Evolutionary conservation across 2,888 invertebrate species (phyloP).

Genomic region (Agriotes lineatus): DNA sequence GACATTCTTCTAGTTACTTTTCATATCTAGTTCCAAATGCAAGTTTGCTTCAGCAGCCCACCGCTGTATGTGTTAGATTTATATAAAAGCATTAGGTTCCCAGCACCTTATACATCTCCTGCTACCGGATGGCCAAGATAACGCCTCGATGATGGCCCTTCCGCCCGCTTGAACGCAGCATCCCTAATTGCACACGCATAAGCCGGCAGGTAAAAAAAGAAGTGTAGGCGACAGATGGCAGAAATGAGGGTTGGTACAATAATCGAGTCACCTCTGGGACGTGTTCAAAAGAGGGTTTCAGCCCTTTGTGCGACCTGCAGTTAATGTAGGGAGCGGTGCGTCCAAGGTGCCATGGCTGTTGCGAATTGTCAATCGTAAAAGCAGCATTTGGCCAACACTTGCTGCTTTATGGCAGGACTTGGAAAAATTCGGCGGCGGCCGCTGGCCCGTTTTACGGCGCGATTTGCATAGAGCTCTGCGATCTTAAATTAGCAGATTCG

Average conservation of each 20-base stretch:
- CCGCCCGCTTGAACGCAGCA: slow-evolving; percentile 22
- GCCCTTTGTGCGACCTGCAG: slow-evolving; percentile 48
- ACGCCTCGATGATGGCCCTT: slow-evolving; percentile 23
- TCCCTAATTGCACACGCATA: slow-evolving; percentile 29
- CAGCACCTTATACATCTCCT: no score
- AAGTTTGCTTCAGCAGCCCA: no score
- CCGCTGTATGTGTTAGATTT: no score
- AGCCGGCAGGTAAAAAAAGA: slow-evolving; percentile 49
- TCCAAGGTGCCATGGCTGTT: slow-evolving; percentile 46
- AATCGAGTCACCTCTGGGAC: slow-evolving; percentile 63
- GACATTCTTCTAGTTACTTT: no score
- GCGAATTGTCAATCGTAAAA: slow-evolving; percentile 46
- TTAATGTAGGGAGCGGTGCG: slow-evolving; percentile 49
- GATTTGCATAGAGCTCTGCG: no score
- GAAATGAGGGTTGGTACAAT: slow-evolving; percentile 59
- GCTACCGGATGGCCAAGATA: no score
- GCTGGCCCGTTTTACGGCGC: no score
- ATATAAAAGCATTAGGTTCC: no score
- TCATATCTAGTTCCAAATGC: no score
- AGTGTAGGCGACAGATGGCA: slow-evolving; percentile 64
- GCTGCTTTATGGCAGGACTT: slow-evolving; percentile 29
- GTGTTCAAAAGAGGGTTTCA: slow-evolving; percentile 58
- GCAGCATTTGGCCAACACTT: slow-evolving; percentile 50
- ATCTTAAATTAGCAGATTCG: no score
- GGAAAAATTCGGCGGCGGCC: slow-evolving; percentile 9